Percentiles rank a stretch among this genome's conserved stretches.
These are phyloP conservation scores for Erinaceus europaeus DNA, from an alignment of 2,113 vertebrate genomes.

Conservation along the genomic window DNA sequence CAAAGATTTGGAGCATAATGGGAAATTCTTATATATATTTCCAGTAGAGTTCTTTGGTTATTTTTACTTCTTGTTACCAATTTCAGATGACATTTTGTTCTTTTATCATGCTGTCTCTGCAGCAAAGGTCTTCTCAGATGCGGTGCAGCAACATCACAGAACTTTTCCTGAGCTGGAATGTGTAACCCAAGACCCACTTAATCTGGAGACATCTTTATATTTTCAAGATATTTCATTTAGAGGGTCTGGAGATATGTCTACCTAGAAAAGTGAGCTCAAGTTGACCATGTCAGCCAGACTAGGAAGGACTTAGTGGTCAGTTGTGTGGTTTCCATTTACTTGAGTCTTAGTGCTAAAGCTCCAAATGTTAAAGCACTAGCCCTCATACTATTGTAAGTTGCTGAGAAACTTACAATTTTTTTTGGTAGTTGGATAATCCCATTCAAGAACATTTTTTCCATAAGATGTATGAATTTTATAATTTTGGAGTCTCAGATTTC, in stretches of 20 bases:
- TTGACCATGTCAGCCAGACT: neutral
- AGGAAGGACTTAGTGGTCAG: neutral
- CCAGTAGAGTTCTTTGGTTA: neutral
- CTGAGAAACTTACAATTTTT: neutral
- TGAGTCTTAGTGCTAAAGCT: neutral
- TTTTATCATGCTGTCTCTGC: neutral
- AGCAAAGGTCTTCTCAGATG: neutral
- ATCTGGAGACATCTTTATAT: neutral
- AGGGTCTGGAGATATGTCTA: neutral
- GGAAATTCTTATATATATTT: neutral
- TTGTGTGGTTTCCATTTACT: neutral
- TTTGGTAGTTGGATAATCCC: neutral
- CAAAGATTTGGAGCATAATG: too few relatives aligned
- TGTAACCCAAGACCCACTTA: neutral
- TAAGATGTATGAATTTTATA: neutral
- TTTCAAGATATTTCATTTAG: neutral
- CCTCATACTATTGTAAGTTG: too few relatives aligned
- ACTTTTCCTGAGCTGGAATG: neutral
- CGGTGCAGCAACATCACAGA: neutral
- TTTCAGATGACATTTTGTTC: too few relatives aligned
- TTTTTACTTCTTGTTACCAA: conserved; percentile 11
- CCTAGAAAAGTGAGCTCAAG: neutral
- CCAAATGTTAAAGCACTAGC: conserved; percentile 1
- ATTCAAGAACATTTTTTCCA: neutral
- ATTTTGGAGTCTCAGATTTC: neutral